phyloP scores from a whole-genome alignment of 2,888 invertebrate species.

The Meliscaeva auricollis region DNA sequence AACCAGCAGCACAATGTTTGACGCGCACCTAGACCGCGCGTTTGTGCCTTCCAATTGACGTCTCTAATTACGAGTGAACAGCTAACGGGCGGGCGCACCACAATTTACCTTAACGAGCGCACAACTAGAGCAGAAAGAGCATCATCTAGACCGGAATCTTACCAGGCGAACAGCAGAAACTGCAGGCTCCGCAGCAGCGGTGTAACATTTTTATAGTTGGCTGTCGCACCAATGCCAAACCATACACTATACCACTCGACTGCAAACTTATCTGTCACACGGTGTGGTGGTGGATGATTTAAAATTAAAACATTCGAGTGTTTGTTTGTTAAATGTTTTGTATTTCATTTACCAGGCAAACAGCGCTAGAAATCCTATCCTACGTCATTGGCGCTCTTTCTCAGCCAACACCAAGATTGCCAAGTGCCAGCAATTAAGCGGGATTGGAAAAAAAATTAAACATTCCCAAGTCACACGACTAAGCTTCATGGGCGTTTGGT shows the following conservation, averaged over 20 bases:
- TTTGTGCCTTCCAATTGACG: slow-evolving; percentile 28
- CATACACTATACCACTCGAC: neutral
- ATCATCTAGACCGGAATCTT: slow-evolving; percentile 84
- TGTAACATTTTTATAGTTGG: neutral
- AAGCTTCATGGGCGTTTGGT: slow-evolving; percentile 54
- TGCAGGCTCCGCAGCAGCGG: slow-evolving; percentile 41
- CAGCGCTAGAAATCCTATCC: slow-evolving; percentile 52
- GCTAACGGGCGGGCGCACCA: slow-evolving; percentile 63
- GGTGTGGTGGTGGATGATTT: neutral
- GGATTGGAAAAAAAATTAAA: neutral
- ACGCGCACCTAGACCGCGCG: slow-evolving; percentile 32
- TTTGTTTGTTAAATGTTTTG: slow-evolving; percentile 76
- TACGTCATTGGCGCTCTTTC: slow-evolving; percentile 68
- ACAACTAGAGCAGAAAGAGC: slow-evolving; percentile 84
- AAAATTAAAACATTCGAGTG: slow-evolving; percentile 44
- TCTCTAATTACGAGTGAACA: slow-evolving; percentile 58
- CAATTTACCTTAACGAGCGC: slow-evolving; percentile 71
- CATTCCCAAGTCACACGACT: neutral
- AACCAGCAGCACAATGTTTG: slow-evolving; percentile 11
- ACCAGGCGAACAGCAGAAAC: slow-evolving; percentile 81
- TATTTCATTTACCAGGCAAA: slow-evolving; percentile 70
- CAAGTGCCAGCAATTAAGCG: neutral
- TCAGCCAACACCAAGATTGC: neutral
- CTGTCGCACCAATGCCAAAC: neutral
- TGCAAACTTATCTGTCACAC: neutral